Conservation (phyloP, 2,888 invertebrate genomes). For the Scelioninae gen. 1 region DNA sequence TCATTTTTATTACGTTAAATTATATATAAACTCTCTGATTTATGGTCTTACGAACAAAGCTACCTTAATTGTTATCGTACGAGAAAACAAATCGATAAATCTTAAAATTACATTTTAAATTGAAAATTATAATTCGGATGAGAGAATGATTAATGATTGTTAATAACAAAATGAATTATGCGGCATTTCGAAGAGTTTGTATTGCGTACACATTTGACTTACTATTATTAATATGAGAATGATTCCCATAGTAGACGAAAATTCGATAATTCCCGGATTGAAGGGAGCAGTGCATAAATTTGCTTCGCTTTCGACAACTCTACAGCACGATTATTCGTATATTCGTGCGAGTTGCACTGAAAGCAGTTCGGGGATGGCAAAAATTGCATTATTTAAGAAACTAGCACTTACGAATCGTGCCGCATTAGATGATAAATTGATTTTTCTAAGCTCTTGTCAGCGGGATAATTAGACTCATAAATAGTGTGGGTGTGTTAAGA, state of each 20-base stretch:
- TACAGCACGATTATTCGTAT: constrained; percentile 24
- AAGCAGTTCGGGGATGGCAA: not conserved
- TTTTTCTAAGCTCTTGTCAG: not conserved
- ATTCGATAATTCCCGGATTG: constrained; percentile 30
- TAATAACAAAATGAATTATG: constrained; percentile 38
- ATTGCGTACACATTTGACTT: constrained; percentile 2
- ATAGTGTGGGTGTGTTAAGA: not conserved
- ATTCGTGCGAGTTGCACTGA: constrained; percentile 20
- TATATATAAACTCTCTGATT: not conserved
- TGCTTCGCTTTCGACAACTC: constrained; percentile 14
- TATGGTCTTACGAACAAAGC: not conserved
- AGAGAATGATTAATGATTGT: constrained; percentile 23
- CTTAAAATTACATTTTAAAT: not conserved
- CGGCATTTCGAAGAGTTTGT: constrained; percentile 5
- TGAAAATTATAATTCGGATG: constrained; percentile 18
- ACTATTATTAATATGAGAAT: constrained; percentile 23
- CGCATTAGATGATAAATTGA: not conserved
- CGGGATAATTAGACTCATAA: constrained; percentile 6
- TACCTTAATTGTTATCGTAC: not conserved
- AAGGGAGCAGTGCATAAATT: constrained; percentile 19
- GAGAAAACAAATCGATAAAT: constrained; percentile 5
- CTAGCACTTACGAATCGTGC: constrained; percentile 6
- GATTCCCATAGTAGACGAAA: constrained; percentile 42
- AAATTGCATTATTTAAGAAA: constrained; percentile 17
- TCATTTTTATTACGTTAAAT: not conserved